phyloP scores from a whole-genome alignment of 2,113 vertebrate species.

The Mixornis gularis region DNA sequence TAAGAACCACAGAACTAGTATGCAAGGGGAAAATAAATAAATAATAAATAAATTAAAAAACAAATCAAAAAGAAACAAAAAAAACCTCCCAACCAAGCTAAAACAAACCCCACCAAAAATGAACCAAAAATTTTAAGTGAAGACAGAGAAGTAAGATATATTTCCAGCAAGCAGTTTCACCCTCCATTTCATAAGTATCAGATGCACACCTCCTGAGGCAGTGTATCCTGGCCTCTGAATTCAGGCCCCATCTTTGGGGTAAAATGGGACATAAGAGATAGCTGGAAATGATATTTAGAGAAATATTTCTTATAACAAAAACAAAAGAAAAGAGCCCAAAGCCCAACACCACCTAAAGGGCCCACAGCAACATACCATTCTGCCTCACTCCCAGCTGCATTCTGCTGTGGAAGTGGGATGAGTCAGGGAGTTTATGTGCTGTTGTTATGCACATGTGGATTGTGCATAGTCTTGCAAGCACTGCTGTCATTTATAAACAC shows the following conservation, averaged over 20 bases:
- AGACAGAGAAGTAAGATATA: not conserved
- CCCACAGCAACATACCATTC: not conserved
- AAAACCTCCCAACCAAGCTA: not conserved
- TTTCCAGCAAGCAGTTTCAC: not conserved
- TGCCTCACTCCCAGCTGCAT: not conserved
- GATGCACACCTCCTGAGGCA: not conserved
- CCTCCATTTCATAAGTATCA: not conserved
- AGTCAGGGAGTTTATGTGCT: not conserved
- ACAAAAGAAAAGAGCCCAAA: not conserved
- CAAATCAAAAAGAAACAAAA: not conserved
- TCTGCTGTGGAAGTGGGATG: not conserved
- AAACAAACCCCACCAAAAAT: not conserved
- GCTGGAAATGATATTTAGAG: not conserved
- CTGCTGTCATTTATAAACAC: not conserved
- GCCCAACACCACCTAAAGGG: not conserved
- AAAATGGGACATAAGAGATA: not conserved
- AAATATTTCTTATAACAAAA: not conserved
- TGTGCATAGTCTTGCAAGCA: not conserved
- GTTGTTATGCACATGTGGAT: not conserved
- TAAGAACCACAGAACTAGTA: not conserved
- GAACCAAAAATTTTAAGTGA: not conserved
- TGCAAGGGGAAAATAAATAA: not conserved
- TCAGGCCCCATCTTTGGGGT: not conserved
- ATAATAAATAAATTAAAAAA: not conserved
- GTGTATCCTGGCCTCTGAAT: not conserved